Base-by-base conservation (phyloP, 2,888 invertebrate species). In the Portevinia maculata region DNA sequence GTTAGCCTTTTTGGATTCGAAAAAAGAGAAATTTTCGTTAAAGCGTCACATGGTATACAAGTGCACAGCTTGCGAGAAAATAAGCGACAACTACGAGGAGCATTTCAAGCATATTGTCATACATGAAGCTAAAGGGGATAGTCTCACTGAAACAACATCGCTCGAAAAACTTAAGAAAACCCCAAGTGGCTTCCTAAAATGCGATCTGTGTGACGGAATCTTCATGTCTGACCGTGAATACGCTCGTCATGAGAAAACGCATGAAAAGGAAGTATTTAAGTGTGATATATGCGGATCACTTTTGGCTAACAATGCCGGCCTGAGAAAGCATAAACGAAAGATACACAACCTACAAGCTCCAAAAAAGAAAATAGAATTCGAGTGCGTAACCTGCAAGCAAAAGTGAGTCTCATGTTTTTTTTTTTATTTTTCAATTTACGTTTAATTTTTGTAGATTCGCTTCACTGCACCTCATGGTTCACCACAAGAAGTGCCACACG, bases 71-170 rank as follows among this genome's bases (percentile, higher is more conserved):
- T 85, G 85, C 41, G 75, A 79, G 9, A 84, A 85, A 57, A 85
- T 85, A 19, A 73, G 79, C 3, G 24, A 55, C 1, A 24, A 52
- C 52, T 74, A 79, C 15, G 17, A 59, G 17, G 76, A 79, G 2
- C 85, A 85, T 53, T 24, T 75, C 9, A 79, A 76, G n/a, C 85
- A 85, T 24, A 84, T 85, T 15, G 55, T 73, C 6, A 74, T 79
- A 34, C 85, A 85, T 28, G 64, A 70, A 11, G 62, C 55, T 1
- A 67, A 64, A 11, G 62, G 55, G 19, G 76, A 85, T 3, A 84
- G 52, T 17, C 84, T 84, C 1, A 79, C 84, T n/a, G 71, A 73
- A n/a, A 69, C 60, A 1, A 69, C 55, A 9, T 84, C 84, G 9
- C 28, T 69, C 3, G 67, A 65, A 13, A 41, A 78, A 37, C 52